Conservation (phyloP, 2,113 vertebrate genomes). For the Phycodurus eques region DNA sequence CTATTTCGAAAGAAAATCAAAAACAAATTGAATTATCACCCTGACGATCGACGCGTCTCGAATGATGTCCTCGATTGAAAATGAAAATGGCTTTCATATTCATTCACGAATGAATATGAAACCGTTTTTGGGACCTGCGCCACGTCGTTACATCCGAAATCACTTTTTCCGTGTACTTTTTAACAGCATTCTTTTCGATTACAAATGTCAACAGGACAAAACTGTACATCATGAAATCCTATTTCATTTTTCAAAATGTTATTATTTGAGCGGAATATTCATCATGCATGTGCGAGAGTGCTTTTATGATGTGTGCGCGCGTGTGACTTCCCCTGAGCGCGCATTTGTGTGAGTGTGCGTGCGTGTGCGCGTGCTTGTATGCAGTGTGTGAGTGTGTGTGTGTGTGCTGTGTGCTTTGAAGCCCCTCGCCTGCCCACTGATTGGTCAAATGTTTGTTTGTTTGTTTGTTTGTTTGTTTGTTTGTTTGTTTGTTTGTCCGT, state of each 20-base stretch:
- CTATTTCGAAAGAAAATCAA: background rate
- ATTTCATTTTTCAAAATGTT: background rate
- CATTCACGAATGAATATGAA: background rate
- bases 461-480: conserved; percentile 11
- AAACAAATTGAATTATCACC: background rate
- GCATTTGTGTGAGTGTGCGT: background rate
- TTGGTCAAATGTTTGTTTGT: conserved; percentile 1
- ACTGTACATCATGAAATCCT: background rate
- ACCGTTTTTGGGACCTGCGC: background rate
- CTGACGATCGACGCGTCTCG: background rate
- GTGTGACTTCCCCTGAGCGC: background rate
- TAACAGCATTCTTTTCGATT: background rate
- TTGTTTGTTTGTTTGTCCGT: conserved; percentile 5
- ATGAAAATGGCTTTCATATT: background rate
- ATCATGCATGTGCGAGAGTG: background rate
- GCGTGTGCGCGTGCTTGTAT: conserved; percentile 5
- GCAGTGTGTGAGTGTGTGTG: conserved; percentile 7
- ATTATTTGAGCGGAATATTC: background rate
- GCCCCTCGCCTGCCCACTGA: background rate
- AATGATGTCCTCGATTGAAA: background rate
- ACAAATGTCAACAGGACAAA: too few species aligned
- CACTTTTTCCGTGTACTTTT: background rate
- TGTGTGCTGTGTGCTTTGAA: background rate
- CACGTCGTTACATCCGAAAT: background rate
- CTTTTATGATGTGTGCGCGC: background rate